Percentiles rank a stretch among this genome's conserved stretches.
phyloP scores from a whole-genome alignment of 2,888 invertebrate genomes.

The Molanna angustata region DNA sequence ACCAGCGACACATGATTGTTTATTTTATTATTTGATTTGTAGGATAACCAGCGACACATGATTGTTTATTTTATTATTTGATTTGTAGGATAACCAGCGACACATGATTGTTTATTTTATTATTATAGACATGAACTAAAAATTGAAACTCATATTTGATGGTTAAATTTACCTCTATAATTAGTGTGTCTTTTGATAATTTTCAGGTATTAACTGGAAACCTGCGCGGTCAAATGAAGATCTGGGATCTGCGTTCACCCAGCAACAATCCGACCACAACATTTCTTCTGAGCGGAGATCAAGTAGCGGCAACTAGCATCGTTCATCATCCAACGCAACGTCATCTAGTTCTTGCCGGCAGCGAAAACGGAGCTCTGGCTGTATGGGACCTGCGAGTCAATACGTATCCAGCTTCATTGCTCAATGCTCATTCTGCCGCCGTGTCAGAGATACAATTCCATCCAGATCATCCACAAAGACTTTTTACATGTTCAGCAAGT shows the following conservation, averaged over 20 bases:
- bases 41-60: too few relatives aligned
- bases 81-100: too few relatives aligned
- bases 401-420: conserved; percentile 75
- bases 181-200: too few relatives aligned
- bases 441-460: conserved; percentile 89
- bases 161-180: too few relatives aligned
- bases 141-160: too few relatives aligned
- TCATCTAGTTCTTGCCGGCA: conserved; percentile 79
- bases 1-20: too few relatives aligned
- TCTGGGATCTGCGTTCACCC: conserved; percentile 76
- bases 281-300: conserved; percentile 73
- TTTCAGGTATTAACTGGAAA: conserved; percentile 77
- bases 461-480: conserved; percentile 77
- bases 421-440: conserved; percentile 72
- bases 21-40: too few relatives aligned
- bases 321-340: conserved; percentile 84
- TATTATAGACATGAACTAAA: too few relatives aligned
- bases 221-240: conserved; percentile 84
- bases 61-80: too few relatives aligned
- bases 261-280: conserved; percentile 63
- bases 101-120: too few relatives aligned
- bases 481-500: conserved; percentile 76
- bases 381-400: conserved; percentile 89
- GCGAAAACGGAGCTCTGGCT: conserved; percentile 81
- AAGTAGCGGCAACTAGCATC: conserved; percentile 71